These are phyloP conservation scores for Chaetogeoica ovagalla DNA, from an alignment of 2,888 invertebrate species.

Conservation along the genomic window DNA sequence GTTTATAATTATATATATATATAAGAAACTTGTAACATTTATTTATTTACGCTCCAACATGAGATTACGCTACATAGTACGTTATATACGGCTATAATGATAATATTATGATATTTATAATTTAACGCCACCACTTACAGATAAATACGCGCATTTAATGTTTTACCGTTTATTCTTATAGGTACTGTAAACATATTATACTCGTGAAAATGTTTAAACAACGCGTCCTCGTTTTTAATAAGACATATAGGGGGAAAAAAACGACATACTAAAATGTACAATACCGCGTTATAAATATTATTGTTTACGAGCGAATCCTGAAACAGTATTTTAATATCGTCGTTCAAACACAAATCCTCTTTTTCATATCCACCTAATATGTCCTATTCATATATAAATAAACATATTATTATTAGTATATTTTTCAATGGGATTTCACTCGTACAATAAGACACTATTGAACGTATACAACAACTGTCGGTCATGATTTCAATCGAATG, in stretches of 20 bases:
- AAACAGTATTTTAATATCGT: too few relatives aligned
- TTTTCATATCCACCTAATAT: too few relatives aligned
- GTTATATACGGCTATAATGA: too few relatives aligned
- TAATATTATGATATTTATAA: neutral
- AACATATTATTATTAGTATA: neutral
- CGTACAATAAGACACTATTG: conserved; percentile 8
- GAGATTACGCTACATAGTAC: too few relatives aligned
- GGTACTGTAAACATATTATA: neutral
- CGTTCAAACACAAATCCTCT: too few relatives aligned
- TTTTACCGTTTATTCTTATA: neutral
- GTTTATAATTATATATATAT: neutral
- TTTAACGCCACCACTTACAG: neutral
- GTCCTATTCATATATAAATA: neutral
- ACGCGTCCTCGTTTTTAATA: too few relatives aligned
- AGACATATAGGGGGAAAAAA: too few relatives aligned
- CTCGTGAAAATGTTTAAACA: neutral
- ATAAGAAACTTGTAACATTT: neutral
- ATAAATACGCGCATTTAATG: neutral
- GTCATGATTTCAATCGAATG: conserved; percentile 45
- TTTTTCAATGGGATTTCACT: conserved; percentile 38
- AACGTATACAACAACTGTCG: conserved; percentile 1
- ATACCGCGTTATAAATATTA: too few relatives aligned
- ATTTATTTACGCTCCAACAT: too few relatives aligned
- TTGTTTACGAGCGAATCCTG: too few relatives aligned
- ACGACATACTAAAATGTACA: too few relatives aligned